These are phyloP conservation scores for Meteorus sp. DNA, from an alignment of 1,140 invertebrate genomes.

Conservation along the genomic window DNA sequence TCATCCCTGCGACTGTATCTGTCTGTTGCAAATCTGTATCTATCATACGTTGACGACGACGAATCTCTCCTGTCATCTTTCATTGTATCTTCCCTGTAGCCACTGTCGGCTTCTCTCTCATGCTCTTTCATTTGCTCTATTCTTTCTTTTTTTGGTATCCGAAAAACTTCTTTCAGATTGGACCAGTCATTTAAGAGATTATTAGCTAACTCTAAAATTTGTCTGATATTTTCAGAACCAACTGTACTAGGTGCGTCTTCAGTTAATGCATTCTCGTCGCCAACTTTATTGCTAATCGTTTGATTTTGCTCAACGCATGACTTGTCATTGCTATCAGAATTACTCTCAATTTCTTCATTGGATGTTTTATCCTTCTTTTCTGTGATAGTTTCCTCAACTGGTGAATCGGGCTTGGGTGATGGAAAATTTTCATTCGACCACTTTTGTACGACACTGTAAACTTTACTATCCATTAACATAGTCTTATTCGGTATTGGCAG, in stretches of 20 bases:
- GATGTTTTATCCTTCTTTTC: constrained; percentile 27
- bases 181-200: constrained; percentile 76
- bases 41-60: constrained; percentile 51
- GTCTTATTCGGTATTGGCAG: constrained; percentile 93
- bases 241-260: not conserved
- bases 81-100: constrained; percentile 59
- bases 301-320: constrained; percentile 24
- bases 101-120: constrained; percentile 78
- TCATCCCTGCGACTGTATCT: constrained; percentile 39
- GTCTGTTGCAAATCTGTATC: constrained; percentile 43
- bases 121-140: constrained; percentile 93
- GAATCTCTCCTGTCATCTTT: constrained; percentile 51
- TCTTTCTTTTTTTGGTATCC: constrained; percentile 93
- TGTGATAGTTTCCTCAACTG: constrained; percentile 46
- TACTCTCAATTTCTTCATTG: constrained; percentile 36
- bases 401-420: constrained; percentile 45
- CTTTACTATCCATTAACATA: constrained; percentile 88
- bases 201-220: constrained; percentile 64
- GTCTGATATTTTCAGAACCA: constrained; percentile 1
- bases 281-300: not conserved
- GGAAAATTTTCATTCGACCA: constrained; percentile 65
- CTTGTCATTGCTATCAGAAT: constrained; percentile 40
- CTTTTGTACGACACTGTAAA: constrained; percentile 78
- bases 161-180: constrained; percentile 84
- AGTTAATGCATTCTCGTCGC: not conserved